Conservation (phyloP, 2,888 invertebrate species). For the Macropis europaea region DNA sequence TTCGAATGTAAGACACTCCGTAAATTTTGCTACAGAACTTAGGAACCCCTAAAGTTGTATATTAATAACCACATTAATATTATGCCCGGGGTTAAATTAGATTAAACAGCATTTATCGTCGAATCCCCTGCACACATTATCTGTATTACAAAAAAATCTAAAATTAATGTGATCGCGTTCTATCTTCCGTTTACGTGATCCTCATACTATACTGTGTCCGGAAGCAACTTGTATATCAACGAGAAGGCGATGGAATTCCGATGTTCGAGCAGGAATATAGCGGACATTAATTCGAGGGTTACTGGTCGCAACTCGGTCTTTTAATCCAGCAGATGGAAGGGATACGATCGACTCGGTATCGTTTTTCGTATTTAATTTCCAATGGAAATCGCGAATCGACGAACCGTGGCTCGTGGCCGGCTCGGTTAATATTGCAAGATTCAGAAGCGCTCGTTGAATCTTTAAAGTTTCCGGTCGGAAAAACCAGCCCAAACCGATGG, state of each 20-base stretch:
- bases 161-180: no score
- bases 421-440: conserved; percentile 54
- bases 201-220: no score
- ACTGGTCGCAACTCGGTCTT: conserved; percentile 52
- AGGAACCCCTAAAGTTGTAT: no score
- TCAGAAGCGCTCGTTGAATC: conserved; percentile 49
- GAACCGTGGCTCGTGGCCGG: conserved; percentile 2
- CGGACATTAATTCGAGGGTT: conserved; percentile 38
- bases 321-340: conserved; percentile 65
- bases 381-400: conserved; percentile 51
- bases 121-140: no score
- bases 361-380: conserved; percentile 56
- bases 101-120: no score
- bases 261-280: conserved; percentile 35
- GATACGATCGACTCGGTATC: conserved; percentile 54
- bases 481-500: conserved; percentile 23
- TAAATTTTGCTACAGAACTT: no score
- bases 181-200: no score
- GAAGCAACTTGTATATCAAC: no score
- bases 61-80: no score
- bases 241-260: conserved; percentile 18
- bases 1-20: no score
- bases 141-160: no score
- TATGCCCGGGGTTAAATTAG: no score
- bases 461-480: conserved; percentile 41